These are phyloP conservation scores for Leucozona laternaria DNA, from an alignment of 2,888 invertebrate genomes.

Conservation along the genomic window DNA sequence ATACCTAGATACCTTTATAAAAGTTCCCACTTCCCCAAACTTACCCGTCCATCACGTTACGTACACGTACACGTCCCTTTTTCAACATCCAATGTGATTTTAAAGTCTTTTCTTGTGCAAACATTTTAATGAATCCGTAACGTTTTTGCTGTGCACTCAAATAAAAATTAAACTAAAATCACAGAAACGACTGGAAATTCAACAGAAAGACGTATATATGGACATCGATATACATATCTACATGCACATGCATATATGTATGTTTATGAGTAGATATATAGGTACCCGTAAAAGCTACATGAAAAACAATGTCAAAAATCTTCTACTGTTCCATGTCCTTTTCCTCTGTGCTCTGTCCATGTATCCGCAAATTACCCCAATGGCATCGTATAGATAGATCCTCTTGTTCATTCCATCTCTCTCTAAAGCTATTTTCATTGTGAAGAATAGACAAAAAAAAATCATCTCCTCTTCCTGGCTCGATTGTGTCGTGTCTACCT, in stretches of 20 bases:
- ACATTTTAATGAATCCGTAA: slow-evolving; percentile 74
- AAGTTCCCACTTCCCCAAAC: not conserved
- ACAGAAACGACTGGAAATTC: slow-evolving; percentile 68
- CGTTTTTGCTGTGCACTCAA: slow-evolving; percentile 73
- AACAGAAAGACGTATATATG: slow-evolving; percentile 30
- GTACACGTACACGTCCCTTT: not conserved
- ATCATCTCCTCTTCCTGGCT: slow-evolving; percentile 29
- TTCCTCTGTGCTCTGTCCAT: slow-evolving; percentile 20
- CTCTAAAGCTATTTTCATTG: not conserved
- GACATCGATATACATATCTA: no score
- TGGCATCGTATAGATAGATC: slow-evolving; percentile 27
- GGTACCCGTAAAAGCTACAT: slow-evolving; percentile 5
- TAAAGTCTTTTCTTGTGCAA: slow-evolving; percentile 72
- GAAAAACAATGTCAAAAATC: slow-evolving; percentile 68
- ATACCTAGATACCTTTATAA: not conserved
- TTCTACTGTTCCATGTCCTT: slow-evolving; percentile 49
- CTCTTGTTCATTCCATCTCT: slow-evolving; percentile 25
- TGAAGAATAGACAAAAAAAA: slow-evolving; percentile 32
- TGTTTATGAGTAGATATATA: not conserved
- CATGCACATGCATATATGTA: no score
- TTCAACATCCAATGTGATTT: slow-evolving; percentile 56
- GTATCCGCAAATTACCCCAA: slow-evolving; percentile 69
- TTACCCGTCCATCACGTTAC: not conserved
- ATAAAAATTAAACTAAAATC: slow-evolving; percentile 75
- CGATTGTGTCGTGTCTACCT: slow-evolving; percentile 65